A percentile compares a stretch with the other conserved stretches of the same genome.
Evolutionary conservation across 2,113 vertebrate species (phyloP).

Genomic region (Rousettus leschenaultii): DNA sequence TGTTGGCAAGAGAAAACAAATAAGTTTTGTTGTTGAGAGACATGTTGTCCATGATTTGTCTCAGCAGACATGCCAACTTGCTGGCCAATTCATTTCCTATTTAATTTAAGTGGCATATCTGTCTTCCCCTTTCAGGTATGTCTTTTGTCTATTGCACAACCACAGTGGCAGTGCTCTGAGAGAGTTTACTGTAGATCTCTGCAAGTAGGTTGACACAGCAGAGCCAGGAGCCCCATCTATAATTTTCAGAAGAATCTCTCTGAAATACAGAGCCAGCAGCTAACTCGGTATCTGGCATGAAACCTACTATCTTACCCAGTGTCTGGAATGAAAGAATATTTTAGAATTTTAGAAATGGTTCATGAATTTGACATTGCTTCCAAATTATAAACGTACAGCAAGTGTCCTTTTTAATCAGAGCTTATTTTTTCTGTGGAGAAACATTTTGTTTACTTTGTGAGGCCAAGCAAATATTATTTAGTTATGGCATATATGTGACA

Average conservation of each 20-base stretch:
- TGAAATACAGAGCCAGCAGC: constrained; percentile 39
- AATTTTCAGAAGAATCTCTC: constrained; percentile 62
- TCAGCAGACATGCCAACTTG: constrained; percentile 92
- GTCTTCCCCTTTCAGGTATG: constrained; percentile 91
- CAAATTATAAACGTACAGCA: constrained; percentile 21
- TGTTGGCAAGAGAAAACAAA: constrained; percentile 93
- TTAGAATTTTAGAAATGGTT: neutral
- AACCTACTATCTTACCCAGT: constrained; percentile 27
- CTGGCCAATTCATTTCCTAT: constrained; percentile 94
- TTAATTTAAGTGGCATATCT: constrained; percentile 92
- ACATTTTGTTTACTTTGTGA: neutral
- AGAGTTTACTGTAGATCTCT: constrained; percentile 78
- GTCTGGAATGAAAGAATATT: neutral
- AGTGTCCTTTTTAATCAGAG: constrained; percentile 31
- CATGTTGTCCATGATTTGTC: constrained; percentile 97
- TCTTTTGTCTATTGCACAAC: constrained; percentile 90
- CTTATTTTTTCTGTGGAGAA: neutral
- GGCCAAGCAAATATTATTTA: constrained; percentile 48
- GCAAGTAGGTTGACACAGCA: constrained; percentile 69
- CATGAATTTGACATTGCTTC: constrained; percentile 20
- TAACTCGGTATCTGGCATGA: neutral
- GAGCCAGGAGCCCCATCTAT: constrained; percentile 52
- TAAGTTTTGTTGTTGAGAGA: constrained; percentile 92
- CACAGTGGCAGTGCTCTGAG: constrained; percentile 79
- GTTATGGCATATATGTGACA: constrained; percentile 42